These are phyloP conservation scores for Chitala chitala DNA, from an alignment of 2,113 vertebrate genomes.

Conservation along the genomic window DNA sequence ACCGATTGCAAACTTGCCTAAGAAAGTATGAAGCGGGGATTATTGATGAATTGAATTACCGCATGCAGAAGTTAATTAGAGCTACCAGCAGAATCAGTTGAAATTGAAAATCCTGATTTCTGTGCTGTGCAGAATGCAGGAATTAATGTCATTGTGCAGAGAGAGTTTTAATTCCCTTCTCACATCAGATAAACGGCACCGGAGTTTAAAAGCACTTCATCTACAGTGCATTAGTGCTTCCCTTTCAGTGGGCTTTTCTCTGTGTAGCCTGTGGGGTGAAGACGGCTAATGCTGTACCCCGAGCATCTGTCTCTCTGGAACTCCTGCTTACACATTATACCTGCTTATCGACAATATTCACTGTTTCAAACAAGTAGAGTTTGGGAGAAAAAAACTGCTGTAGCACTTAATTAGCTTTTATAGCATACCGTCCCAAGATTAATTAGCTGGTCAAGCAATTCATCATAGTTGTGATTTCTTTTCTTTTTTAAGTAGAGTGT, in stretches of 20 bases:
- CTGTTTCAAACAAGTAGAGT: conserved; percentile 33
- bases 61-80: conserved; percentile 67
- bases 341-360: conserved; percentile 24
- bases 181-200: conserved; percentile 56
- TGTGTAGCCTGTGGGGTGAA: neutral
- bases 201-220: conserved; percentile 46
- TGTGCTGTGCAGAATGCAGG: conserved; percentile 50
- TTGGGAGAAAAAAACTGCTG: conserved; percentile 15
- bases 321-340: neutral
- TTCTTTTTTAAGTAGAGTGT: neutral
- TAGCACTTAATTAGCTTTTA: conserved; percentile 34
- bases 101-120: conserved; percentile 56
- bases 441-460: conserved; percentile 30
- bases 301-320: too few species aligned
- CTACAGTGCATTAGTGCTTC: conserved; percentile 14
- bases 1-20: conserved; percentile 43
- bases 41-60: conserved; percentile 60
- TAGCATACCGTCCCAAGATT: conserved; percentile 24
- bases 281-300: too few species aligned
- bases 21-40: conserved; percentile 56
- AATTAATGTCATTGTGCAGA: conserved; percentile 66
- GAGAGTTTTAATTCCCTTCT: conserved; percentile 57
- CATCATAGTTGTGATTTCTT: neutral
- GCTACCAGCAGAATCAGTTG: conserved; percentile 53
- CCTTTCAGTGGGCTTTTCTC: neutral